Conservation (phyloP, 1,140 invertebrate species). For the Drosophila nigromelanica region DNA sequence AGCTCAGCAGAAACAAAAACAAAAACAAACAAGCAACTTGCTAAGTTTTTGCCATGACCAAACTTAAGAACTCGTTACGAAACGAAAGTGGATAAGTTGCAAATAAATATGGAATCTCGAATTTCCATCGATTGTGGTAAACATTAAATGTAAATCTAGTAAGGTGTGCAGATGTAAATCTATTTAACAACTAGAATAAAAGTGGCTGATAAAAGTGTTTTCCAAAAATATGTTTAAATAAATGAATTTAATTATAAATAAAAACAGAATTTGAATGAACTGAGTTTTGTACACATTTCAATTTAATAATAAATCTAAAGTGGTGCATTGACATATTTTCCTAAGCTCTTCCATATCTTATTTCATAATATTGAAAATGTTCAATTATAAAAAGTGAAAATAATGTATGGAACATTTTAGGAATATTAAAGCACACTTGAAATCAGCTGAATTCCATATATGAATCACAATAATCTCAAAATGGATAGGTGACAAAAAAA, state of each 20-base stretch:
- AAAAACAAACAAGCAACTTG: conserved; percentile 23
- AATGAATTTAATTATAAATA: not conserved
- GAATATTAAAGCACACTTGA: conserved; percentile 5
- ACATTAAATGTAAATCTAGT: not conserved
- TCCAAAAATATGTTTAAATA: not conserved
- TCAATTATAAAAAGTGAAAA: conserved; percentile 28
- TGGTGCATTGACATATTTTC: too few relatives aligned
- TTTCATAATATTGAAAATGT: not conserved
- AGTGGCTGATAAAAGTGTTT: not conserved
- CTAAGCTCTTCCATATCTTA: not conserved
- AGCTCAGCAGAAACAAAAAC: conserved; percentile 16
- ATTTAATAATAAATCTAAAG: too few relatives aligned
- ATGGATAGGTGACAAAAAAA: conserved; percentile 23
- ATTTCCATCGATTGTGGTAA: conserved; percentile 11
- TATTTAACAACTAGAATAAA: not conserved
- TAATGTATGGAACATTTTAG: not conserved
- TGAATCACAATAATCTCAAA: conserved; percentile 7
- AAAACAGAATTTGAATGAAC: not conserved
- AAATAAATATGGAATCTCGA: conserved; percentile 14
- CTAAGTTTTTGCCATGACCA: conserved; percentile 42
- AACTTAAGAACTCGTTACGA: conserved; percentile 37
- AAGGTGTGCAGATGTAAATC: not conserved
- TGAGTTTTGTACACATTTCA: too few relatives aligned
- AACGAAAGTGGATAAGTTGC: conserved; percentile 39
- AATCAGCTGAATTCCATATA: conserved; percentile 18